A percentile compares a stretch with the other conserved stretches of the same genome.
phyloP scores from a whole-genome alignment of 2,888 invertebrate species.

The Apotomis capreana region DNA sequence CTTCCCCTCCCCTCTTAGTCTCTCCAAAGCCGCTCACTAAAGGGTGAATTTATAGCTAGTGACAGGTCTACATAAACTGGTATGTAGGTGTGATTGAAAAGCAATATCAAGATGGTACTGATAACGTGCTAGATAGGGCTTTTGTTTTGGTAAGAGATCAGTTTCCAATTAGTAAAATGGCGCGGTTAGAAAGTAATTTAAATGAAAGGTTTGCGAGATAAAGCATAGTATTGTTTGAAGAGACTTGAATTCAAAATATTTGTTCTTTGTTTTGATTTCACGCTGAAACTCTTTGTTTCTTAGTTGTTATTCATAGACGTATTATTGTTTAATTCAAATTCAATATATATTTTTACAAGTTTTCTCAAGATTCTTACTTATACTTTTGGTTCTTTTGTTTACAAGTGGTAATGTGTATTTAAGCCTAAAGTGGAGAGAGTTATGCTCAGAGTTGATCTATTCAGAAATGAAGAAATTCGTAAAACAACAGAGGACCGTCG shows the following conservation, averaged over 20 bases:
- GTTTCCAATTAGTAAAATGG: slow-evolving; percentile 38
- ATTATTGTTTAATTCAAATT: not conserved
- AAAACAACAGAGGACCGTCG: too few species aligned
- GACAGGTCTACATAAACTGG: slow-evolving; percentile 23
- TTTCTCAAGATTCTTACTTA: too few species aligned
- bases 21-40: not conserved
- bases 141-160: slow-evolving; percentile 30
- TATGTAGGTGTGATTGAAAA: slow-evolving; percentile 37
- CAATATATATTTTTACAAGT: not conserved
- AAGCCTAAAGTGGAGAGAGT: too few species aligned
- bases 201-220: not conserved
- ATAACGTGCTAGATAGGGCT: slow-evolving; percentile 32
- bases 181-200: not conserved
- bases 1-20: slow-evolving; percentile 5
- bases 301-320: not conserved
- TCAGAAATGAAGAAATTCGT: too few species aligned
- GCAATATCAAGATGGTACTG: slow-evolving; percentile 40
- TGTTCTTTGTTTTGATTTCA: too few species aligned
- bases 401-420: too few species aligned
- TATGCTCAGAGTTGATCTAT: too few species aligned
- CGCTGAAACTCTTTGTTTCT: not conserved
- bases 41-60: not conserved
- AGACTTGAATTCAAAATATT: too few species aligned
- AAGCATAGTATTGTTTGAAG: not conserved
- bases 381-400: too few species aligned